Evolutionary conservation across 2,888 invertebrate species (phyloP).

Genomic region (Chalcosyrphus nemorum): DNA sequence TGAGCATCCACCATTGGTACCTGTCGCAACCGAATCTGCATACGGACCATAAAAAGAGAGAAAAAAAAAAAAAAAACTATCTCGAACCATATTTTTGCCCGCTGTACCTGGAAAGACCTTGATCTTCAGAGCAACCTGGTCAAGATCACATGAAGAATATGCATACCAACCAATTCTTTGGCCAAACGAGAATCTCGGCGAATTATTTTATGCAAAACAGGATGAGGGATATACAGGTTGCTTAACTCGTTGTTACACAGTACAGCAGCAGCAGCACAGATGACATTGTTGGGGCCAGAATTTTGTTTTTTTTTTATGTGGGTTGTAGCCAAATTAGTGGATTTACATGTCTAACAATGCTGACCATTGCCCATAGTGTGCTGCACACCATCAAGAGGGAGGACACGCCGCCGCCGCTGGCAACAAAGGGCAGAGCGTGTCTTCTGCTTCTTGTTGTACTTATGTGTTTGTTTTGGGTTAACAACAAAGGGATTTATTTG

Average conservation of each 20-base stretch:
- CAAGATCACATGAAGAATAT: slow-evolving; percentile 72
- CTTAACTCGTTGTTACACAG: slow-evolving; percentile 65
- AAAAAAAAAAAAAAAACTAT: slow-evolving; percentile 16
- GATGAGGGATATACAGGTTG: slow-evolving; percentile 68
- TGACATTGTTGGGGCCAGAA: slow-evolving; percentile 62
- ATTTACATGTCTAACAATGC: slow-evolving; percentile 73
- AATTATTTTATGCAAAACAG: slow-evolving; percentile 74
- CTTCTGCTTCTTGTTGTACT: slow-evolving; percentile 37
- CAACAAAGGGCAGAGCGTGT: slow-evolving; percentile 15
- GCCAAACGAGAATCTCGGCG: slow-evolving; percentile 61
- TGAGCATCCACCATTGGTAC: slow-evolving; percentile 63
- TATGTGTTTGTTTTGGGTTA: slow-evolving; percentile 2
- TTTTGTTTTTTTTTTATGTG: slow-evolving; percentile 64
- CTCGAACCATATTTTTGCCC: slow-evolving; percentile 52
- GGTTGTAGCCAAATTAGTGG: slow-evolving; percentile 72
- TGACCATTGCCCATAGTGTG: slow-evolving; percentile 69
- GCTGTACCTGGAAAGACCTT: slow-evolving; percentile 57
- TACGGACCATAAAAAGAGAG: slow-evolving; percentile 31
- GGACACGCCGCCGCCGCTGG: background rate
- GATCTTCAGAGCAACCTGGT: slow-evolving; percentile 72
- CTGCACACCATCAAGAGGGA: background rate
- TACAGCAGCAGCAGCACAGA: slow-evolving; percentile 30
- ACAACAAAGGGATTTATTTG: slow-evolving; percentile 62
- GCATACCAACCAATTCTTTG: slow-evolving; percentile 56
- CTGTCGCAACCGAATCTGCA: slow-evolving; percentile 71